These are phyloP conservation scores for Trichopoda pennipes DNA, from an alignment of 2,888 invertebrate genomes.

Conservation along the genomic window DNA sequence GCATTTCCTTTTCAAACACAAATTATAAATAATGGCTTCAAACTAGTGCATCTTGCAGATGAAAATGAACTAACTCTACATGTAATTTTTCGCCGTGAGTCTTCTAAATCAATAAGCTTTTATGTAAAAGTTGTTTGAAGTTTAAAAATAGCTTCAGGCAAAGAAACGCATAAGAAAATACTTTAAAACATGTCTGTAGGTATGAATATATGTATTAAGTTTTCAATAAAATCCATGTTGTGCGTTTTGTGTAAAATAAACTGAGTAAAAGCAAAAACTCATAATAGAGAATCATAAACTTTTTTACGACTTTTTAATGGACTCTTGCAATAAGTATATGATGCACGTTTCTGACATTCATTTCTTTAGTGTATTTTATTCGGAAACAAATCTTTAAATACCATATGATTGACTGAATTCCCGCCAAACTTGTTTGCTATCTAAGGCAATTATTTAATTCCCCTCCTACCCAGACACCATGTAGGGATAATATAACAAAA, in stretches of 20 bases:
- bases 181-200: slow-evolving; percentile 5
- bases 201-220: slow-evolving; percentile 70
- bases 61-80: not conserved
- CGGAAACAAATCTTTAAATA: slow-evolving; percentile 8
- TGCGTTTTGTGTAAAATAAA: slow-evolving; percentile 74
- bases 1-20: not conserved
- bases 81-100: slow-evolving; percentile 22
- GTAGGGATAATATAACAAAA: slow-evolving; percentile 7
- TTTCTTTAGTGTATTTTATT: slow-evolving; percentile 13
- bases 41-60: not conserved
- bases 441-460: slow-evolving; percentile 27
- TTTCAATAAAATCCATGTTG: slow-evolving; percentile 79
- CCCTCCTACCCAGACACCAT: not conserved
- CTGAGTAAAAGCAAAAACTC: slow-evolving; percentile 73
- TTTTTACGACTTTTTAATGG: slow-evolving; percentile 81
- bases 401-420: not conserved
- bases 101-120: not conserved
- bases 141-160: slow-evolving; percentile 6
- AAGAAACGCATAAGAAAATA: not conserved
- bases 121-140: slow-evolving; percentile 1
- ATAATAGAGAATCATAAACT: slow-evolving; percentile 79
- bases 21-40: not conserved
- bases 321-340: slow-evolving; percentile 77
- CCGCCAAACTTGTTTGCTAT: slow-evolving; percentile 3
- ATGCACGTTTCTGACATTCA: slow-evolving; percentile 58